Evolutionary conservation across 2,797 vertebrate genomes (phyloP), one percentile per base, ranked within the genome.

Genomic region (Hafferia zeledoni): DNA sequence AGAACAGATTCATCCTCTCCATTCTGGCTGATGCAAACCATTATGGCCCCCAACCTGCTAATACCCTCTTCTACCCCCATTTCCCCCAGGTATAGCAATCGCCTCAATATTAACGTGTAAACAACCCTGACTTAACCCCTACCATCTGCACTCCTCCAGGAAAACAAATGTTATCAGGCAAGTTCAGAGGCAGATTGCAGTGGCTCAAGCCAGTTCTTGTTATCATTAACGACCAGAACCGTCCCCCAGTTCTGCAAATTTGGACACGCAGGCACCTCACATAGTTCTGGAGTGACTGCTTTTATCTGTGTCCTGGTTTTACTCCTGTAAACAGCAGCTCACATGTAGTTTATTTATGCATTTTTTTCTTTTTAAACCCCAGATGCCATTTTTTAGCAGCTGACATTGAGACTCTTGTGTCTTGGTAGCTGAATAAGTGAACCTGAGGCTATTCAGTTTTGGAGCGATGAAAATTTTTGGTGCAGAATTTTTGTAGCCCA

Each of bases 151-250:
- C 28, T 53, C 85, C 97, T 96, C 80, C 89, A 97, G 94, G 87
- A 97, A 97, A 97, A 97, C 94, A 97, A 96, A 92, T 94, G 96
- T 96, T 97, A 98, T 98, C 97, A 91, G 84, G 74, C 65, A 98
- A 96, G 96, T 97, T 97, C 92, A 96, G 94, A 90, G 64, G 94
- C 96, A 97, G 96, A 96, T 96, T 96, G 91, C 81, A 50, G 53
- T 85, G 93, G 72, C 64, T 92, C 64, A 69, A 60, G 89, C 69
- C 82, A 91, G 76, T 87, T 91, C 86, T 91, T 7, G 22, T 97
- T 98, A 97, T 97, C 97, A 87, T 90, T 95, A 94, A 75, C 61
- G 79, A 91, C 93, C 97, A 98, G 95, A 97, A 92, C 71, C 37
- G 24, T 86, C 63, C 60, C 41, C 39, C 3, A 4, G 31, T 82